phyloP scores from a whole-genome alignment of 1,140 invertebrate genomes.

The Acromyrmex echinatior region DNA sequence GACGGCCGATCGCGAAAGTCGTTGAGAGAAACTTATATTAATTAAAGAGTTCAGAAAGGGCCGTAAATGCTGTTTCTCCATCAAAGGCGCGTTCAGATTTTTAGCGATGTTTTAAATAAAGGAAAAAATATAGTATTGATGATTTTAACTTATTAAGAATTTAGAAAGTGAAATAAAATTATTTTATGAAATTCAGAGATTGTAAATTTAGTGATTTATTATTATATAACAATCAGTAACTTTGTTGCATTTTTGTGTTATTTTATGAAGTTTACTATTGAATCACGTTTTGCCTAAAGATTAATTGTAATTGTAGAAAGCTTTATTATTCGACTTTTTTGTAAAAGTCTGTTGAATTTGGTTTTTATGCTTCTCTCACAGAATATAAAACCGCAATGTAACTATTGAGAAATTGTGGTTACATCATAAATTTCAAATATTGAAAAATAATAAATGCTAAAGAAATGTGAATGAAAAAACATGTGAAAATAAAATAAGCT shows the following conservation, averaged over 20 bases:
- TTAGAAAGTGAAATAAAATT: not conserved
- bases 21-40: slow-evolving; percentile 46
- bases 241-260: not conserved
- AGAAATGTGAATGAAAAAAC: not conserved
- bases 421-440: not conserved
- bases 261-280: not conserved
- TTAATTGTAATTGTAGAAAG: not conserved
- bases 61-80: not conserved
- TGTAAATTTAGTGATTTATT: not conserved
- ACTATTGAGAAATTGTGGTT: not conserved
- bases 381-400: not conserved
- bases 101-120: not conserved
- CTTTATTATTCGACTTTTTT: not conserved
- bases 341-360: not conserved
- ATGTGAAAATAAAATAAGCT: not conserved
- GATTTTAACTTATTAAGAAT: not conserved
- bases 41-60: slow-evolving; percentile 38
- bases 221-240: slow-evolving; percentile 4
- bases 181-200: not conserved
- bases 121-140: not conserved
- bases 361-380: not conserved
- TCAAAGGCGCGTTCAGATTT: not conserved
- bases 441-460: not conserved
- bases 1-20: slow-evolving; percentile 30
- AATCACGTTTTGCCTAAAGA: not conserved